Evolutionary conservation across 2,797 vertebrate genomes (phyloP), one percentile per base, ranked within the genome.

Genomic region (Gallinago solitaria): DNA sequence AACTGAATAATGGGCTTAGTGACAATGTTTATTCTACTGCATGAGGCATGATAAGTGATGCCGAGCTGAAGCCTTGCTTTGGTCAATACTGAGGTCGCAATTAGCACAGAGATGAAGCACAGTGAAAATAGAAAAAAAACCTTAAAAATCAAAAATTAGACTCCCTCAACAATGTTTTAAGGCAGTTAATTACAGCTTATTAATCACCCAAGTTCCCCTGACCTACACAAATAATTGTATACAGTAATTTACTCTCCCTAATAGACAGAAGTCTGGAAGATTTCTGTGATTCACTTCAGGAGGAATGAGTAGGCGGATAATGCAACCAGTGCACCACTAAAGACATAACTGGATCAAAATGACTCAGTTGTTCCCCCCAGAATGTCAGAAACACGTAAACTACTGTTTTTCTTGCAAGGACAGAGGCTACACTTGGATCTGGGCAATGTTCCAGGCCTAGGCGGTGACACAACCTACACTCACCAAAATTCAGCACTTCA

Each of bases 1-100:
- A 96, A 95, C 59, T 33, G 30, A 96, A 95, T 88, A 89, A 96
- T 65, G 67, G 61, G 54, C 54, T 93, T 93, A 85, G 80, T 76
- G 77, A 74, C 10, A 17, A 45, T 50, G 67, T 51, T 83, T 96
- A 37, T 75, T 93, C 61, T 67, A 47, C 74, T 39, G 14, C 25
- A 71, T 48, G 82, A 79, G 17, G 27, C 45, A 41, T 12, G 16
- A 24, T 54, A 75, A 91, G 53, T 27, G 79, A 69, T 25, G 43
- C 77, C 79, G 60, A 82, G 65, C n/a, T 76, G 70, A 71, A 89
- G 65, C 50, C 84, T 95, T 96, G 75, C 48, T 92, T 93, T 97
- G 94, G 85, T 97, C 75, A 70, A 12, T 54, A 88, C 11, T 8
- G 32, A 70, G 50, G 86, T 75, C 27, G 84, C 73, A 88, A 88